A percentile compares a stretch with the other conserved stretches of the same genome.
These are phyloP conservation scores for Chaetops frenatus DNA, from an alignment of 2,113 vertebrate genomes.

Conservation along the genomic window DNA sequence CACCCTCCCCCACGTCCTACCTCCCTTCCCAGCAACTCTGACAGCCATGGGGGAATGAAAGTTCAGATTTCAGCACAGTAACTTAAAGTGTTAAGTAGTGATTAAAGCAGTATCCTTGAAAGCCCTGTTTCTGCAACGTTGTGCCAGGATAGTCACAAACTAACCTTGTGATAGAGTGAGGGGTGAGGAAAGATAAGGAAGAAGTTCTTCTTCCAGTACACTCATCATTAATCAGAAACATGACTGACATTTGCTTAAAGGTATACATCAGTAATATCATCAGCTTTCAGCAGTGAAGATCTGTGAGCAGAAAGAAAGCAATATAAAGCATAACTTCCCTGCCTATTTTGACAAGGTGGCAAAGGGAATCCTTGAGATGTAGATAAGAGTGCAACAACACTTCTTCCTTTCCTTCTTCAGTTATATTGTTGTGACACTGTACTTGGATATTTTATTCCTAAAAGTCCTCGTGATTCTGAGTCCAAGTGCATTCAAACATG, in stretches of 20 bases:
- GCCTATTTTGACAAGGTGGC: background rate
- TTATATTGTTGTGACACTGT: background rate
- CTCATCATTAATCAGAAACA: background rate
- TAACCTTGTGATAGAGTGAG: background rate
- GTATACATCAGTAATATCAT: background rate
- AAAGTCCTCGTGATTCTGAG: background rate
- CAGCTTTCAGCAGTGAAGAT: background rate
- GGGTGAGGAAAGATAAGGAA: background rate
- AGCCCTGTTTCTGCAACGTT: background rate
- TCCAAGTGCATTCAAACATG: background rate
- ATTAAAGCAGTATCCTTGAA: conserved; percentile 12
- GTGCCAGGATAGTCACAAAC: background rate
- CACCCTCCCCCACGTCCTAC: too few relatives aligned
- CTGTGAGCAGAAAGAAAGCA: background rate
- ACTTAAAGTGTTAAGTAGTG: conserved; percentile 68
- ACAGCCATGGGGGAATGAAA: background rate
- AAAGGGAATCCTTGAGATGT: background rate
- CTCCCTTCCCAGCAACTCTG: background rate
- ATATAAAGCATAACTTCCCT: background rate
- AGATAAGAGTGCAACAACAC: background rate
- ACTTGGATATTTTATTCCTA: background rate
- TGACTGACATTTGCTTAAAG: background rate
- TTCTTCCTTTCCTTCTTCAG: background rate
- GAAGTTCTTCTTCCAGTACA: background rate
- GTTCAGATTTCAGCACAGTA: conserved; percentile 21